Evolutionary conservation across 2,888 invertebrate species (phyloP).

Genomic region (Polia nebulosa): DNA sequence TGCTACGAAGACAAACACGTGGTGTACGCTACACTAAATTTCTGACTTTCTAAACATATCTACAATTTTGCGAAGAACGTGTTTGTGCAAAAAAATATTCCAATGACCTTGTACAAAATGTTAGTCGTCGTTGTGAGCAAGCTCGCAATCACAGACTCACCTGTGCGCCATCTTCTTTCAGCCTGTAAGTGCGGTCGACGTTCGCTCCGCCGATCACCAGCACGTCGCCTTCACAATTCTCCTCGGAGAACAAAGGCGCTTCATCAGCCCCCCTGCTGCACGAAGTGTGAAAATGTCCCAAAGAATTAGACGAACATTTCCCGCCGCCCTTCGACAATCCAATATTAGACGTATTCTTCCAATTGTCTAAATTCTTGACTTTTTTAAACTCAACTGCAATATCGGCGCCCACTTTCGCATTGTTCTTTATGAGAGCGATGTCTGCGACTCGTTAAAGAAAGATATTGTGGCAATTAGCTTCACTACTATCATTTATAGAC

Average conservation of each 20-base stretch:
- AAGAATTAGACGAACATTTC: conserved; percentile 64
- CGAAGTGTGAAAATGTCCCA: conserved; percentile 80
- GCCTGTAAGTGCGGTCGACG: conserved; percentile 93
- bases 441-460: conserved; percentile 91
- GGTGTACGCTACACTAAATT: background rate
- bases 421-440: conserved; percentile 97
- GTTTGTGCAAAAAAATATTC: background rate
- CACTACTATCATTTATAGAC: conserved; percentile 77
- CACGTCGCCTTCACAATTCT: conserved; percentile 79
- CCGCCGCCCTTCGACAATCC: conserved; percentile 68
- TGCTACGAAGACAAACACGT: background rate
- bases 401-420: conserved; percentile 95
- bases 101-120: background rate
- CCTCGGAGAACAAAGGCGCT: conserved; percentile 62
- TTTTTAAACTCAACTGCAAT: conserved; percentile 93
- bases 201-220: conserved; percentile 95
- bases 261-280: conserved; percentile 65
- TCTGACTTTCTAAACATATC: background rate
- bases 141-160: conserved; percentile 87
- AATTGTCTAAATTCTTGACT: conserved; percentile 78
- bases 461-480: conserved; percentile 82
- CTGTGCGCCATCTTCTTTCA: conserved; percentile 92
- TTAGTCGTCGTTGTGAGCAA: conserved; percentile 26
- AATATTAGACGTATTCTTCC: conserved; percentile 76
- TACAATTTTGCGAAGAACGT: too few relatives aligned